A percentile compares a stretch with the other conserved stretches of the same genome.
Evolutionary conservation across 2,888 invertebrate species (phyloP).

Genomic region (Anagyrus pseudococci): DNA sequence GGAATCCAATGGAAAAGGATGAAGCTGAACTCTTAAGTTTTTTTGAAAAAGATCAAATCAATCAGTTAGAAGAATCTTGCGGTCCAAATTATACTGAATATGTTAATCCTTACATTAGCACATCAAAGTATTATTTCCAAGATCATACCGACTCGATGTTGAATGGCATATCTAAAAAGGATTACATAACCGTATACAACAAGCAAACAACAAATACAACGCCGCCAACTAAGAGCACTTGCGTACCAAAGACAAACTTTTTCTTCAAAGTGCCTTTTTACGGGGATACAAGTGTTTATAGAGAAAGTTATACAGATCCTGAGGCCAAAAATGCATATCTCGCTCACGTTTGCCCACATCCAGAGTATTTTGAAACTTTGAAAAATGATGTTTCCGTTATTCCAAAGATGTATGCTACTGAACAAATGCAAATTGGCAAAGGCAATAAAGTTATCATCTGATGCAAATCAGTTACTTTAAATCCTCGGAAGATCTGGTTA

Average conservation of each 20-base stretch:
- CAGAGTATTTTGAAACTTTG: not conserved
- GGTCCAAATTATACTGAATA: conserved; percentile 3
- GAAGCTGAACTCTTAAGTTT: conserved; percentile 15
- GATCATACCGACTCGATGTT: conserved; percentile 52
- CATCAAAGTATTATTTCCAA: conserved; percentile 52
- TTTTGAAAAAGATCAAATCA: conserved; percentile 18
- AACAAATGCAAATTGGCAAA: not conserved
- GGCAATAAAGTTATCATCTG: too few species aligned
- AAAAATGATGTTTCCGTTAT: not conserved
- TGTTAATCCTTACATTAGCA: conserved; percentile 58
- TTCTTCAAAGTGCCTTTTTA: conserved; percentile 40
- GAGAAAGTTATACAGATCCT: conserved; percentile 19
- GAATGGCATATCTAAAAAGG: conserved; percentile 54
- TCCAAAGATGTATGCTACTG: not conserved
- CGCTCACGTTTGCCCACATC: not conserved
- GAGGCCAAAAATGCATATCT: not conserved
- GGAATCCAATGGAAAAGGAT: conserved; percentile 5
- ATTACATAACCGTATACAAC: conserved; percentile 60
- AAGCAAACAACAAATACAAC: too few species aligned
- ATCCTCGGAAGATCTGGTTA: too few species aligned
- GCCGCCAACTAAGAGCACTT: too few species aligned
- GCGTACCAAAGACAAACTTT: conserved; percentile 1
- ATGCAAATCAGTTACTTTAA: too few species aligned
- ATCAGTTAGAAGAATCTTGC: conserved; percentile 16
- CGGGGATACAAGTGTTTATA: conserved; percentile 41